Conservation (phyloP, 2,888 invertebrate species). For the Pseudeuparius sepicola region DNA sequence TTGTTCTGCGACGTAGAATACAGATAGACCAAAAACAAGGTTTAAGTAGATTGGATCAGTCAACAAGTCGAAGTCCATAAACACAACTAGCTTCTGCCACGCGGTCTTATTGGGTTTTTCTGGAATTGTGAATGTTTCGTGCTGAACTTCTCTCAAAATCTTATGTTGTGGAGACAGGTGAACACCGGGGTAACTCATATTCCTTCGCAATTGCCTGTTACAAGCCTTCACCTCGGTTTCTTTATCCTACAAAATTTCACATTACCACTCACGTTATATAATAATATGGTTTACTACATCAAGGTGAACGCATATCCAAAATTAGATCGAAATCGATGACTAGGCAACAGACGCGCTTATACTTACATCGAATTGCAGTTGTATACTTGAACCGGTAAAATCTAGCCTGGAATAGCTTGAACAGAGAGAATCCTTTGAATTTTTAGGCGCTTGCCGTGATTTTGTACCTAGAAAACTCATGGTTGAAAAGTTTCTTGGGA, state of each 20-base stretch:
- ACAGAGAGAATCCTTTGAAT: constrained; percentile 51
- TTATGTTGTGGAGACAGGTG: constrained; percentile 33
- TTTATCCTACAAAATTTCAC: too few relatives aligned
- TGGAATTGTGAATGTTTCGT: constrained; percentile 22
- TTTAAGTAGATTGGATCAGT: constrained; percentile 65
- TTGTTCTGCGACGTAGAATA: constrained; percentile 65
- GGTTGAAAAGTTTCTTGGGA: constrained; percentile 38
- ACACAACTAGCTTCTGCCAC: constrained; percentile 43
- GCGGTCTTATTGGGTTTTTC: constrained; percentile 29
- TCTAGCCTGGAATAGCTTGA: constrained; percentile 65
- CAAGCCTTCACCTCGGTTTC: constrained; percentile 15
- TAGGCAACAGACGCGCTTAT: constrained; percentile 4
- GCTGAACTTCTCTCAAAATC: constrained; percentile 28
- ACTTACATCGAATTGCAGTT: constrained; percentile 53
- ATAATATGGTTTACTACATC: too few relatives aligned
- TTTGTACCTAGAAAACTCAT: constrained; percentile 33
- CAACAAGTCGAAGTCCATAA: constrained; percentile 62
- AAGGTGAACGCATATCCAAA: too few relatives aligned
- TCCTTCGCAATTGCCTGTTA: constrained; percentile 32
- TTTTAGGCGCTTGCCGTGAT: constrained; percentile 34
- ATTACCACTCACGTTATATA: too few relatives aligned
- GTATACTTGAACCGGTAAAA: constrained; percentile 63
- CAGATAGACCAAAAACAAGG: constrained; percentile 58
- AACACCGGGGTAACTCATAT: constrained; percentile 38
- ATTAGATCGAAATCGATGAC: constrained; percentile 3